Conservation (phyloP, 1,140 invertebrate species). For the Cydia splendana region DNA sequence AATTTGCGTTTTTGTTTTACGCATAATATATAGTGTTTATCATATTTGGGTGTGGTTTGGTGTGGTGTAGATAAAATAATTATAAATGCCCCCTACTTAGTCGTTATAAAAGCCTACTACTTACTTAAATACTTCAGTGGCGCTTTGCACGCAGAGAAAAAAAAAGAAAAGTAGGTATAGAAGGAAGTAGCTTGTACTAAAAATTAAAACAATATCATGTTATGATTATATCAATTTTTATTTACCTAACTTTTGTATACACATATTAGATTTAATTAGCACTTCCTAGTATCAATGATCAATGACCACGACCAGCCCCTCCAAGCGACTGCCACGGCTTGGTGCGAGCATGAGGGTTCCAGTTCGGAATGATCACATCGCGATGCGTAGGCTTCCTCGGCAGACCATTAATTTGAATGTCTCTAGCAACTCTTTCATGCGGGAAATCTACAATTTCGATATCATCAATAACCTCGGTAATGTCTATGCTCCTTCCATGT, state of each 20-base stretch:
- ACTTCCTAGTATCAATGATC: background rate
- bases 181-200: too few relatives aligned
- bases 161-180: too few relatives aligned
- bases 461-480: background rate
- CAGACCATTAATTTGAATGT: constrained; percentile 26
- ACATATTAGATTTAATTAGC: background rate
- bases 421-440: constrained; percentile 15
- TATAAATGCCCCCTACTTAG: too few relatives aligned
- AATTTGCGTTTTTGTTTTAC: too few relatives aligned
- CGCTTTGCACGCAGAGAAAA: too few relatives aligned
- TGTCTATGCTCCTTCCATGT: constrained; percentile 17
- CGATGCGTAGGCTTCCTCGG: constrained; percentile 33
- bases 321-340: constrained; percentile 25
- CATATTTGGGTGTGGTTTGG: too few relatives aligned
- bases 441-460: background rate
- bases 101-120: too few relatives aligned
- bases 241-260: background rate
- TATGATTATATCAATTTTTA: background rate
- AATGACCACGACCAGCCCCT: background rate
- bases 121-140: too few relatives aligned
- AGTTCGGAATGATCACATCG: constrained; percentile 34
- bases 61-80: too few relatives aligned
- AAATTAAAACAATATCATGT: too few relatives aligned
- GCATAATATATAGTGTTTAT: too few relatives aligned
- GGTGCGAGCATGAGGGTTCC: constrained; percentile 26